Percentiles rank a stretch among this genome's conserved stretches.
phyloP scores from a whole-genome alignment of 2,888 invertebrate species.

The Rhopalosiphum nymphaeae region DNA sequence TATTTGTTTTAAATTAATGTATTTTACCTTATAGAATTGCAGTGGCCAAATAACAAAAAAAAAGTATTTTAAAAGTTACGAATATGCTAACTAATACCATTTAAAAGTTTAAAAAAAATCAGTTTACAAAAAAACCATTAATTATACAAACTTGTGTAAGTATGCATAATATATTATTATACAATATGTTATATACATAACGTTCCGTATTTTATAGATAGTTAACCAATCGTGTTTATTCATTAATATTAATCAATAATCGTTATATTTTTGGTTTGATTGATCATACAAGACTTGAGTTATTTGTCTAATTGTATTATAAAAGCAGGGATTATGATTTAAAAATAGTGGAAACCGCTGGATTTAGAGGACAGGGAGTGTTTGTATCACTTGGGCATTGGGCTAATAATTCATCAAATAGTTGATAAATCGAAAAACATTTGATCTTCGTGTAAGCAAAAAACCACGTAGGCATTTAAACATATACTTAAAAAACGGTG shows the following conservation, averaged over 20 bases:
- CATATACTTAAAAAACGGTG: neutral
- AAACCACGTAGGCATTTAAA: no score
- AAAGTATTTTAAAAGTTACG: neutral
- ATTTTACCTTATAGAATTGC: neutral
- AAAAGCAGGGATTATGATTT: neutral
- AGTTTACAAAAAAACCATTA: neutral
- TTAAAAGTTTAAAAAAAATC: neutral
- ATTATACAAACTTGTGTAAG: neutral
- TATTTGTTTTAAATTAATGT: neutral
- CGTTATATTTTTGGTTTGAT: neutral
- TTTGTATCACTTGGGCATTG: neutral
- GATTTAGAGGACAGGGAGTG: neutral
- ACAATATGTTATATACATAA: neutral
- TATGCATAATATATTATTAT: neutral
- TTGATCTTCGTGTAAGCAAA: neutral
- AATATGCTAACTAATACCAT: neutral
- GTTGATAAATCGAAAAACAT: neutral
- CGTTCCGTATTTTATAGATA: neutral
- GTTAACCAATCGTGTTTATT: neutral
- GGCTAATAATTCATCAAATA: neutral
- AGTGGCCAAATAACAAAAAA: neutral
- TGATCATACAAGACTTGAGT: neutral
- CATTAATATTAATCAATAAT: neutral
- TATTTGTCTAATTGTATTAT: neutral
- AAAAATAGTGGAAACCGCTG: neutral